Conservation (phyloP, 2,888 invertebrate genomes). For the Orthosia gracilis region DNA sequence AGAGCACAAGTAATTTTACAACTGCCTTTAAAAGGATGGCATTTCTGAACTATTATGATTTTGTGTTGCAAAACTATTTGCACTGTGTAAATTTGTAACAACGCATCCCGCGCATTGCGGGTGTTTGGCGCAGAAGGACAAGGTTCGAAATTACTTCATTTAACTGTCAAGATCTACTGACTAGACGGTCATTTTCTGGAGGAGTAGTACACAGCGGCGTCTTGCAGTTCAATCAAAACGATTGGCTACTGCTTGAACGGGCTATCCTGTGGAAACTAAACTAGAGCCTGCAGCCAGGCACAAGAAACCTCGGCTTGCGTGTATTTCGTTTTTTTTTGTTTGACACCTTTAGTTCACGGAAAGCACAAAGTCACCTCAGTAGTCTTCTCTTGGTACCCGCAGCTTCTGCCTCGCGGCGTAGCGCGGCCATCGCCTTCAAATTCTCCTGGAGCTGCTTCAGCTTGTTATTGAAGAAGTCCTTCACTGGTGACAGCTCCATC, state of each 20-base stretch:
- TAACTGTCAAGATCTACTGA: not conserved
- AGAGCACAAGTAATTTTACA: not conserved
- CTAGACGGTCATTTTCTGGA: not conserved
- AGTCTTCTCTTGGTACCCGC: conserved; percentile 93
- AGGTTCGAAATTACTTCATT: not conserved
- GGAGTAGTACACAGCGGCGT: no score
- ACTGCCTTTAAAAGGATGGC: not conserved
- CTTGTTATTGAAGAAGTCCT: conserved; percentile 92
- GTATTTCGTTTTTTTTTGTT: no score
- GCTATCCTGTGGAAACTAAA: no score
- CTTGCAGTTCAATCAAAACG: no score
- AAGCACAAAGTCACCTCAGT: conserved; percentile 82
- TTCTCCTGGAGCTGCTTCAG: conserved; percentile 92
- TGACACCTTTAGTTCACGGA: no score
- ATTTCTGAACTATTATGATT: not conserved
- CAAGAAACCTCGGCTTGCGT: no score
- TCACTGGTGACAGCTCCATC: conserved; percentile 92
- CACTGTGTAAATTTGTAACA: not conserved
- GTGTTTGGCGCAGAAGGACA: not conserved
- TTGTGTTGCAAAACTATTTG: not conserved
- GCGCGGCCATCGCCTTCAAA: conserved; percentile 90
- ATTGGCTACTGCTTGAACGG: no score
- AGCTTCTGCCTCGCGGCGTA: conserved; percentile 93
- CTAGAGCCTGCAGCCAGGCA: no score
- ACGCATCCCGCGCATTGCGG: not conserved